A percentile compares a stretch with the other conserved stretches of the same genome.
Conservation (phyloP, 1,140 invertebrate genomes). For the Drosophila equinoxialis region DNA sequence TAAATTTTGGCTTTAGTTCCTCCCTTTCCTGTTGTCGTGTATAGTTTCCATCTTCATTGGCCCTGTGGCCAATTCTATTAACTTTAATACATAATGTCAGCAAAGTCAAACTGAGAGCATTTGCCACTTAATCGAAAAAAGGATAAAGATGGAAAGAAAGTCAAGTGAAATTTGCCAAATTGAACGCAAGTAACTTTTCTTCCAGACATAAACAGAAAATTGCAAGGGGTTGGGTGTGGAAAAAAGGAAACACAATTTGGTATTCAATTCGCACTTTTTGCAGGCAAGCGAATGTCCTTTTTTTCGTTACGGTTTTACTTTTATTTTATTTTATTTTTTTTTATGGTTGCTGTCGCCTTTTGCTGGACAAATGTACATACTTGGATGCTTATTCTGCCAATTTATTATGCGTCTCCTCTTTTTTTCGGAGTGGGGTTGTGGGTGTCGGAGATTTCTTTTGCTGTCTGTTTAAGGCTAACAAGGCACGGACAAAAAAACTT, state of each 20-base stretch:
- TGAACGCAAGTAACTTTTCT: slow-evolving; percentile 63
- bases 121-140: slow-evolving; percentile 65
- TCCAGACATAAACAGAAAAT: slow-evolving; percentile 65
- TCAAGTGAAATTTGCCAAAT: slow-evolving; percentile 58
- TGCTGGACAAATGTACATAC: slow-evolving; percentile 3
- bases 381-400: slow-evolving; percentile 35
- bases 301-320: slow-evolving; percentile 15
- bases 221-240: slow-evolving; percentile 32
- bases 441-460: slow-evolving; percentile 7
- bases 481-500: slow-evolving; percentile 32
- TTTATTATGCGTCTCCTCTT: slow-evolving; percentile 54
- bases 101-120: slow-evolving; percentile 57
- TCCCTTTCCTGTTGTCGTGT: too few relatives aligned
- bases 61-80: background rate
- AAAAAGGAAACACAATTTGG: slow-evolving; percentile 58
- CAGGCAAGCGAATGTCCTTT: slow-evolving; percentile 53
- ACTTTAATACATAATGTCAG: slow-evolving; percentile 24
- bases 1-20: too few relatives aligned
- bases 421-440: slow-evolving; percentile 28
- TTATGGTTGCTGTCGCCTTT: slow-evolving; percentile 11
- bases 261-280: slow-evolving; percentile 51
- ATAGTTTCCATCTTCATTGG: background rate
- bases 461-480: slow-evolving; percentile 35
- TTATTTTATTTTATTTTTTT: background rate
- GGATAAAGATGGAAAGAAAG: slow-evolving; percentile 1